These are phyloP conservation scores for Metallyticus violacea DNA, from an alignment of 2,888 invertebrate genomes.

Conservation along the genomic window DNA sequence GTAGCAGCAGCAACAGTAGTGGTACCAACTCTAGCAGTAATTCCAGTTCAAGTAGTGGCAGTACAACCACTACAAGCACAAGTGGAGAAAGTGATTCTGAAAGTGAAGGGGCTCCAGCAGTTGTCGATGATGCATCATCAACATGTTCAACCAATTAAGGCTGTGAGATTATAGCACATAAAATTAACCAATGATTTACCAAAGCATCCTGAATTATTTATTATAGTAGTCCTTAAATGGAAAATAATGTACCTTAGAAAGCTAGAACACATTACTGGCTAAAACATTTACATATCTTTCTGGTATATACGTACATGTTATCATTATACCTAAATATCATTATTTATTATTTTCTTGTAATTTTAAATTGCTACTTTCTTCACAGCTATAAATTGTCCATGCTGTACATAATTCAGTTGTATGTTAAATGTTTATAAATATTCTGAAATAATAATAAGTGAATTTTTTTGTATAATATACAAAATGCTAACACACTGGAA, in stretches of 20 bases:
- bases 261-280: neutral
- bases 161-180: neutral
- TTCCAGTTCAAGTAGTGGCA: neutral
- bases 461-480: too few species aligned
- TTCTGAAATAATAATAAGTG: neutral
- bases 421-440: neutral
- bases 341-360: neutral
- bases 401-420: neutral
- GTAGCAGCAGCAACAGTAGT: neutral
- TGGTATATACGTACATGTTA: neutral
- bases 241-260: neutral
- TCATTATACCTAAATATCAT: neutral
- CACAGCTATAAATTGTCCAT: neutral
- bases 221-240: neutral
- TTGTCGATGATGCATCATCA: neutral
- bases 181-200: neutral
- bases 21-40: neutral
- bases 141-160: neutral
- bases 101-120: neutral
- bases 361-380: neutral
- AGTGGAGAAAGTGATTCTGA: slow-evolving; percentile 15
- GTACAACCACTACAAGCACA: neutral
- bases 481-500: too few species aligned
- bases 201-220: neutral
- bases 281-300: slow-evolving; percentile 15